Percentiles rank a stretch among this genome's conserved stretches.
Conservation (phyloP, 2,797 vertebrate species). For the Emys orbicularis region DNA sequence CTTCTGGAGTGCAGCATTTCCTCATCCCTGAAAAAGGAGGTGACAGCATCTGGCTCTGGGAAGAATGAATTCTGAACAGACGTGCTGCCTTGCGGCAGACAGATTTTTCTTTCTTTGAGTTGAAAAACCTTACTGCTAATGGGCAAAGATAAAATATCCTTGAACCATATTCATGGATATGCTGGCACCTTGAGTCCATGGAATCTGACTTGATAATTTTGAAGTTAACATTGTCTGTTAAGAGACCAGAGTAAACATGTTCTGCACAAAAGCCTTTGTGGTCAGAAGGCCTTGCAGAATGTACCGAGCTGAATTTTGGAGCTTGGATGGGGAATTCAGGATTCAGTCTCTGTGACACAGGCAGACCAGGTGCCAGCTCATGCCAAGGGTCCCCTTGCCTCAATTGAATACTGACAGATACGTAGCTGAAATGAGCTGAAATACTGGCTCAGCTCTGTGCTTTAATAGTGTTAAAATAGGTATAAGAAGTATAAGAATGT, state of each 20-base stretch:
- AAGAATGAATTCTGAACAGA: not conserved
- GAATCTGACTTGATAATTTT: too few relatives aligned
- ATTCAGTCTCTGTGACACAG: not conserved
- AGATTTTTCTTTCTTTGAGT: not conserved
- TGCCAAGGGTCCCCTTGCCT: too few relatives aligned
- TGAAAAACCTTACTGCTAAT: not conserved
- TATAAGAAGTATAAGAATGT: too few relatives aligned
- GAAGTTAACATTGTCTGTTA: not conserved
- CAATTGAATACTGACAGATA: not conserved
- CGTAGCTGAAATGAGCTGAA: not conserved
- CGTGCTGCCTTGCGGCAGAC: not conserved
- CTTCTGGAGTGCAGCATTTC: not conserved
- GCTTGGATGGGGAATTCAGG: not conserved
- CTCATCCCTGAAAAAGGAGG: not conserved
- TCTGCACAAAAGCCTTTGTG: not conserved
- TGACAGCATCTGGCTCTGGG: not conserved
- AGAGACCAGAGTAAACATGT: not conserved
- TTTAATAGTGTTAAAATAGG: too few relatives aligned
- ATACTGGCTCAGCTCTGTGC: too few relatives aligned
- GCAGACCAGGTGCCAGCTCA: not conserved
- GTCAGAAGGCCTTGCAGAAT: not conserved
- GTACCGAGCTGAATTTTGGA: not conserved
- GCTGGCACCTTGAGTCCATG: not conserved
- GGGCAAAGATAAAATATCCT: not conserved
- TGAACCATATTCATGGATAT: not conserved